Percentiles rank a stretch among this genome's conserved stretches.
These are phyloP conservation scores for Microctenopoma lineatum DNA, from an alignment of 2,797 vertebrate species.

Conservation along the genomic window DNA sequence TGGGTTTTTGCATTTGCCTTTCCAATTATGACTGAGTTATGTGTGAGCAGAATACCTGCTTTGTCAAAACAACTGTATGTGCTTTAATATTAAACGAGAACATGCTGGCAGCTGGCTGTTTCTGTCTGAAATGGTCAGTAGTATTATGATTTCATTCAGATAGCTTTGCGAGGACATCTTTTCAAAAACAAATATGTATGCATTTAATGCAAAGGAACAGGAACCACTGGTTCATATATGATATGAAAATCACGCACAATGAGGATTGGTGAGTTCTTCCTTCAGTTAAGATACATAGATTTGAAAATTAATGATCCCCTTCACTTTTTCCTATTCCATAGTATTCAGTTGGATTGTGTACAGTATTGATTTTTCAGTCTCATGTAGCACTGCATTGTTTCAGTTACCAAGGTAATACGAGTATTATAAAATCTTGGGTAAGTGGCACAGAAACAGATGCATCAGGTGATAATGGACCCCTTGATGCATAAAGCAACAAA, in stretches of 20 bases:
- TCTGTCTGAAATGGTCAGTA: no score
- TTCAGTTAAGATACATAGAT: background rate
- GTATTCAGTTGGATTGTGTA: no score
- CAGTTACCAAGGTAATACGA: constrained; percentile 4
- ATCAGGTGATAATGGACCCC: constrained; percentile 7
- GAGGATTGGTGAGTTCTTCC: background rate
- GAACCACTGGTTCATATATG: constrained; percentile 1
- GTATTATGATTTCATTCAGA: no score
- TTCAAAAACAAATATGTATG: no score
- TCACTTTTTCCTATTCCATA: background rate
- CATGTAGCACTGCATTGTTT: constrained; percentile 1
- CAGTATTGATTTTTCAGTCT: constrained; percentile 5
- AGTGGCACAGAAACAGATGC: background rate
- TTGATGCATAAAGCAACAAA: constrained; percentile 12
- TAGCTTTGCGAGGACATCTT: no score
- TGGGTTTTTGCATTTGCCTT: constrained; percentile 3
- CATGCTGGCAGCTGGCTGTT: no score
- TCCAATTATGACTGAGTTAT: constrained; percentile 8
- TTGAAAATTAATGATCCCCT: background rate
- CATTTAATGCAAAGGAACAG: background rate
- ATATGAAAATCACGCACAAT: background rate
- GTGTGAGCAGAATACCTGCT: no score
- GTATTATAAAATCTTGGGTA: background rate
- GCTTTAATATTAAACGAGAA: no score
- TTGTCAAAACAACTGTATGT: background rate